Base-by-base conservation (phyloP, 2,888 invertebrate genomes). In the Eulithis prunata region DNA sequence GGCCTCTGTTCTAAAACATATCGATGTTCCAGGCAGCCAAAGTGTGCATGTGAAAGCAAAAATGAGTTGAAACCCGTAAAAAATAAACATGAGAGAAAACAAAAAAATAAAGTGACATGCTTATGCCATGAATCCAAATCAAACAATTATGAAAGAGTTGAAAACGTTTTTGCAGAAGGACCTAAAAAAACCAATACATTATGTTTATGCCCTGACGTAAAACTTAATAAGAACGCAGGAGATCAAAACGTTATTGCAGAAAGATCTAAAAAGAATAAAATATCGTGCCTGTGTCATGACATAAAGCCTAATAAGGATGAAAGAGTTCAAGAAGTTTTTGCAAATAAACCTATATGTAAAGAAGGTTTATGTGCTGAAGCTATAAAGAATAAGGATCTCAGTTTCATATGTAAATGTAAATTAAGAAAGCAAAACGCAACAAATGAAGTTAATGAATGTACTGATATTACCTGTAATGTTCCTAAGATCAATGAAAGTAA, bases 351-450 rank as follows among this genome's bases (percentile, higher is more conserved):
- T 8, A 62, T 14, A 13, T 70, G 66, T 21, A 45, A 64, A 43
- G 49, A 65, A 53, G 71, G 70, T 10, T 32, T 61, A 21, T 73
- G 74, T 63, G 47, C 41, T 32, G 58, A 74, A 56, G 62, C 64
- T n/a, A 45, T 12, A 13, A 70, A 66, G 59, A 54, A 60, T 1
- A 71, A 72, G 57, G 60, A 68, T 14, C 61, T 56, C 10, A 57
- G 62, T 53, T 71, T 73, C 59, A 36, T 38, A 41, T 72, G 70
- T 59, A 65, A 70, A 57, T 73, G 72, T 53, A 57, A 46, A 28
- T 36, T 43, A 28, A 68, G 52, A 60, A 68, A 68, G n/a, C 64
- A 59, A 54, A 52, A 61, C 60, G 11, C 60, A 47, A 43, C 13
- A 13, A 13, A 13, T 13, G 47, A 47, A 47, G 32, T 62, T 32